Percentiles rank a stretch among this genome's conserved stretches.
Evolutionary conservation across 2,888 invertebrate genomes (phyloP).

Genomic region (Oscheius sp.): DNA sequence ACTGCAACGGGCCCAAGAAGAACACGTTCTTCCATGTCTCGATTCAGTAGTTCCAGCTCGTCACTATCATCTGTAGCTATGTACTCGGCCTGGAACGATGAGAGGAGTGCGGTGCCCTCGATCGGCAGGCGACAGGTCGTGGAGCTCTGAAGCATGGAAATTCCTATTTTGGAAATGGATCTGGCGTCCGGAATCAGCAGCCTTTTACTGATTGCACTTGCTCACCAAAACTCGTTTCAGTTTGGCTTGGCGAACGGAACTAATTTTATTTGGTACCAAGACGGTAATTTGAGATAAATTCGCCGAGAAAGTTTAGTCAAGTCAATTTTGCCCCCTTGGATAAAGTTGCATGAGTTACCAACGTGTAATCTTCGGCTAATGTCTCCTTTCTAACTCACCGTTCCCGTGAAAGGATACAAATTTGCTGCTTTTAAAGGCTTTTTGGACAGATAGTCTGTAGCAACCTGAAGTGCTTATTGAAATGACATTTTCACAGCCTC

Average conservation of each 20-base stretch:
- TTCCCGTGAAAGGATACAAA: slow-evolving; percentile 41
- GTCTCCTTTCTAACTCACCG: background rate
- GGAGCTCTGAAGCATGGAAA: slow-evolving; percentile 1
- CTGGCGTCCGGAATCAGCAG: too few relatives aligned
- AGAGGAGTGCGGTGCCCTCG: background rate
- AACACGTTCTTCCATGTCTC: slow-evolving; percentile 46
- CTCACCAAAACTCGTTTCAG: too few relatives aligned
- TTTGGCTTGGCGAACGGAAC: too few relatives aligned
- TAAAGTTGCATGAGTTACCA: too few relatives aligned
- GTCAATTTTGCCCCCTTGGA: too few relatives aligned
- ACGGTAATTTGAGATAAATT: too few relatives aligned
- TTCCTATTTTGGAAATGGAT: background rate
- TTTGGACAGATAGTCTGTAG: slow-evolving; percentile 41
- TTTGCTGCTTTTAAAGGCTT: slow-evolving; percentile 26
- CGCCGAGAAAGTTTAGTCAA: too few relatives aligned
- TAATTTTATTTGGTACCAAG: too few relatives aligned
- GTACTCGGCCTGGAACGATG: slow-evolving; percentile 6
- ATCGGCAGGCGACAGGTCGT: background rate
- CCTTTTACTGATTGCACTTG: too few relatives aligned
- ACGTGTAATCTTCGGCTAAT: too few relatives aligned
- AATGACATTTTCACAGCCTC: background rate
- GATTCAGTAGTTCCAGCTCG: slow-evolving; percentile 5
- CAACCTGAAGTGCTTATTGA: slow-evolving; percentile 23
- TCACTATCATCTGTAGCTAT: slow-evolving; percentile 1
- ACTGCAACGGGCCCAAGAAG: slow-evolving; percentile 49